These are phyloP conservation scores for Enteromius treurensis DNA, from an alignment of 2,797 vertebrate genomes.

Conservation along the genomic window DNA sequence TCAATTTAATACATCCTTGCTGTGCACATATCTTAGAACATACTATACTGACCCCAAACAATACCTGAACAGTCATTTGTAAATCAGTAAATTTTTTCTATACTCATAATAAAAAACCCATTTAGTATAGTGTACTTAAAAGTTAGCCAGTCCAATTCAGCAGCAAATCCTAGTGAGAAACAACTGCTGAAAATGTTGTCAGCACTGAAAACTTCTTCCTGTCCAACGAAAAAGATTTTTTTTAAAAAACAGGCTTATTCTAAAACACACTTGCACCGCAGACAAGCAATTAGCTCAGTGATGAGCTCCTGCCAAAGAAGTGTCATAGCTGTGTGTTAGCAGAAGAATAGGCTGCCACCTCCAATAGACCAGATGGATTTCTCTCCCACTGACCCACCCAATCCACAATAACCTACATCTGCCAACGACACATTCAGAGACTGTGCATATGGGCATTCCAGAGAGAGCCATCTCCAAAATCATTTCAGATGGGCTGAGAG, in stretches of 20 bases:
- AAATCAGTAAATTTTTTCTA: not conserved
- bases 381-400: constrained; percentile 19
- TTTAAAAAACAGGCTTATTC: constrained; percentile 31
- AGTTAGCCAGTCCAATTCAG: too few relatives aligned
- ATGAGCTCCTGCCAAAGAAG: constrained; percentile 54
- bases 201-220: not conserved
- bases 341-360: constrained; percentile 30
- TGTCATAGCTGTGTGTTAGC: constrained; percentile 64
- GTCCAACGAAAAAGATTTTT: not conserved
- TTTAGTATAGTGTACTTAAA: not conserved
- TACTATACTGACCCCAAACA: not conserved
- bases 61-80: not conserved
- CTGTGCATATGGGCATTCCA: not conserved
- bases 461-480: constrained; percentile 10
- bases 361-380: constrained; percentile 34
- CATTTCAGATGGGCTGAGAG: not conserved
- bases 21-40: not conserved
- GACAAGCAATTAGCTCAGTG: constrained; percentile 61
- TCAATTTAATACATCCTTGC: not conserved
- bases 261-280: constrained; percentile 11
- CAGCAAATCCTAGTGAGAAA: not conserved
- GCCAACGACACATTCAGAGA: not conserved
- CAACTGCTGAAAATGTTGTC: not conserved
- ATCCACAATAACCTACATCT: constrained; percentile 19
- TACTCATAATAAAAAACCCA: not conserved